Evolutionary conservation across 1,140 invertebrate genomes (phyloP), one percentile per base, ranked within the genome.

Genomic region (Neuroterus valhalla): DNA sequence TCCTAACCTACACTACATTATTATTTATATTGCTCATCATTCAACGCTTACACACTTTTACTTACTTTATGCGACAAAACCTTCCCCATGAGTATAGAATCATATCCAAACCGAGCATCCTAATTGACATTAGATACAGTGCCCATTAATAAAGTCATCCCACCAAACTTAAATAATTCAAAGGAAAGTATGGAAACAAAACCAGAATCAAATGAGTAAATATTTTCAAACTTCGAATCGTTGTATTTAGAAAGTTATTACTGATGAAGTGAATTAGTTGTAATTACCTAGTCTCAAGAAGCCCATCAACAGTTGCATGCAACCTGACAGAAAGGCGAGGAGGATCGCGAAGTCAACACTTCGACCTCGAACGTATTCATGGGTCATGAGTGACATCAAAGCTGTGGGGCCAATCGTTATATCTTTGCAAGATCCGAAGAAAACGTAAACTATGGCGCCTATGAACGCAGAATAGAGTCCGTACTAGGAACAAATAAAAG

Each of bases 401-500:
- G 96, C 96, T 1, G 96, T 96, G 0, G 96, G 96, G 15, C 96
- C 96, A 77, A 97, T 94, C 0, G 96, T 97, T 70, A 98, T 96
- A 85, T 98, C 96, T 81, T 96, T 96, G 82, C 96, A 96, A 4
- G 96, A 96, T 21, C 97, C 97, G 80, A 98, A 93, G 70, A 98
- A 82, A 66, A 94, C 93, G 88, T 98, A 98, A n/a, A 98, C 91
- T 86, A 98, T 96, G 78, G 96, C 96, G 4, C 97, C 96, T 90
- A 97, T 94, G 87, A 98, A 98, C 0, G 96, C 95, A 0, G 96
- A 96, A 87, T 98, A 98, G 8, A 98, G 90, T 0, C 97, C 97
- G 88, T 96, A 96, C 94, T 97, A 90, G 66, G 93, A 92, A 81
- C 78, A 81, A 80, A 76, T 81, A 79, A 42, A 38, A 72, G 55